Conservation (phyloP, 2,797 vertebrate genomes). For the Cygnus olor region DNA sequence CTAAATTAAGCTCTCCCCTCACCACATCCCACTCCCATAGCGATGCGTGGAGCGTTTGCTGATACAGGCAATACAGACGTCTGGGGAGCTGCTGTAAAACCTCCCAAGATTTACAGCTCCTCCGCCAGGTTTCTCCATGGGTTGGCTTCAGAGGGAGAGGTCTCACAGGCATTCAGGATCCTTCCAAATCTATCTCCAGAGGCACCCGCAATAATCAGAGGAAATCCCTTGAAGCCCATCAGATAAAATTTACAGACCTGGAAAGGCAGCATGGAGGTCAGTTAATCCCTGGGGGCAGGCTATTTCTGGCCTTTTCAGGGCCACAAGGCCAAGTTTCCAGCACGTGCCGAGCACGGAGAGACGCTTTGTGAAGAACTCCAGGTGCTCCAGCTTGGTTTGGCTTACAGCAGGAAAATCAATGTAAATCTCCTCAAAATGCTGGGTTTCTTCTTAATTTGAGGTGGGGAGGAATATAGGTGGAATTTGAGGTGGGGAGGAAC, state of each 20-base stretch:
- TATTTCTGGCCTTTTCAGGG: conserved; percentile 15
- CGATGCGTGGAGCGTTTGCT: background rate
- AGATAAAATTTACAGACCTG: conserved; percentile 18
- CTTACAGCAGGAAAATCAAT: background rate
- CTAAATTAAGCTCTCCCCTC: conserved; percentile 16
- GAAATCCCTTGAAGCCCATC: conserved; percentile 11
- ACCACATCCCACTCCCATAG: background rate
- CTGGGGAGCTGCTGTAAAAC: conserved; percentile 24
- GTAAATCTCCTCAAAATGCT: background rate
- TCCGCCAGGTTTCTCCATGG: background rate
- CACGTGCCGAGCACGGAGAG: background rate
- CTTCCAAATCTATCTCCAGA: background rate
- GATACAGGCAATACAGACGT: conserved; percentile 26
- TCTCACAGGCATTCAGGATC: background rate
- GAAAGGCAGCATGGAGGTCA: conserved; percentile 11
- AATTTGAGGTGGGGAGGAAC: background rate
- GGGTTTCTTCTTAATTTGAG: background rate
- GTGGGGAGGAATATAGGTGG: background rate
- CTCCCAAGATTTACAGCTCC: conserved; percentile 29
- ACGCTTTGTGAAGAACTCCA: background rate
- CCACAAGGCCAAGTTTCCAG: background rate
- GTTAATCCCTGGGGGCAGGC: background rate
- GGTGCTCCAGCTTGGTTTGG: background rate
- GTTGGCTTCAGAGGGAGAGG: conserved; percentile 28
- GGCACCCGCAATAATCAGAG: background rate